A percentile compares a stretch with the other conserved stretches of the same genome.
phyloP scores from a whole-genome alignment of 2,888 invertebrate species.

The Nematopogon swammerdamellus region DNA sequence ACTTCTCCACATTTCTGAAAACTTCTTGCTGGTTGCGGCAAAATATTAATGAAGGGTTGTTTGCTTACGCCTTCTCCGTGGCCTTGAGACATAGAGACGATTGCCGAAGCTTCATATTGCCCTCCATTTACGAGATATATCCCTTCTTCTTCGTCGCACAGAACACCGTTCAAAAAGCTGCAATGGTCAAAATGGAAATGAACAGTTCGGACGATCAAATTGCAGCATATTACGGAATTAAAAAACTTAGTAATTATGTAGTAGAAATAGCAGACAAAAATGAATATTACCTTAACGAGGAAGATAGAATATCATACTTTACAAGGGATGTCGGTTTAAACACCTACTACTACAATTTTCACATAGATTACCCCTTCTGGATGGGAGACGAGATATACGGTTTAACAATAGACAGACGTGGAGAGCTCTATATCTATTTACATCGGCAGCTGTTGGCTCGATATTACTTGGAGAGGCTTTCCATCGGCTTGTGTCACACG shows the following conservation, averaged over 20 bases:
- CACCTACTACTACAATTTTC: conserved; percentile 28
- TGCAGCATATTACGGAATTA: neutral
- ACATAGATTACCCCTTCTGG: conserved; percentile 38
- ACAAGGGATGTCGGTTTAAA: conserved; percentile 47
- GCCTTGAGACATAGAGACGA: conserved; percentile 21
- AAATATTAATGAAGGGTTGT: conserved; percentile 25
- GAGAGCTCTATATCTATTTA: conserved; percentile 53
- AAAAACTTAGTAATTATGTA: neutral
- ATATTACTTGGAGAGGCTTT: conserved; percentile 63
- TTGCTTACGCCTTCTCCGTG: conserved; percentile 23
- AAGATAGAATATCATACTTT: conserved; percentile 42
- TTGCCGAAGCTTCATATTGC: conserved; percentile 19
- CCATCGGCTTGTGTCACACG: conserved; percentile 54
- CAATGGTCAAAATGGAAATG: conserved; percentile 17
- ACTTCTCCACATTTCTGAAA: conserved; percentile 49
- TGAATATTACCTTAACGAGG: conserved; percentile 13
- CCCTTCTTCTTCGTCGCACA: conserved; percentile 53
- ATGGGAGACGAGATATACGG: conserved; percentile 39
- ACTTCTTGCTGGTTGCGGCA: conserved; percentile 52
- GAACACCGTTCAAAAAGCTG: conserved; percentile 34
- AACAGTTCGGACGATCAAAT: conserved; percentile 10
- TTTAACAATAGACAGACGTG: conserved; percentile 43
- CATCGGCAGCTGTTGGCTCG: conserved; percentile 61
- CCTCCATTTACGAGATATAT: conserved; percentile 29
- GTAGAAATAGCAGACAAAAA: neutral